phyloP scores from a whole-genome alignment of 2,888 invertebrate genomes.

The Nipponacmea schrenckii region DNA sequence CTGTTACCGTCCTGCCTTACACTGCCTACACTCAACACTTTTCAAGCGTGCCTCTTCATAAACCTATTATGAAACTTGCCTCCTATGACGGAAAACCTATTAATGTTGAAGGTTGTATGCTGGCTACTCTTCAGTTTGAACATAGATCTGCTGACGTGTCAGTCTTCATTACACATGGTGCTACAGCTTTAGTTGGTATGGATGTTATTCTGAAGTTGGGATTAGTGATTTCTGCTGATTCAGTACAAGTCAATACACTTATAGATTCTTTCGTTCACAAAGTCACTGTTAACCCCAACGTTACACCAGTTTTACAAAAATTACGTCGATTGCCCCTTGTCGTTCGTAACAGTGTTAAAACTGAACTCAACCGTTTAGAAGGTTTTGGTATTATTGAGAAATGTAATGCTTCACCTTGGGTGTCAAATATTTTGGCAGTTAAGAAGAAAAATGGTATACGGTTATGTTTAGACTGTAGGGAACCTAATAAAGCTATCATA shows the following conservation, averaged over 20 bases:
- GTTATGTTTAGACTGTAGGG: not conserved
- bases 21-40: too few species aligned
- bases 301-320: not conserved
- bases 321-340: not conserved
- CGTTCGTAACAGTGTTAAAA: not conserved
- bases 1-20: too few species aligned
- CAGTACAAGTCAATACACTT: not conserved
- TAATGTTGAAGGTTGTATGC: not conserved
- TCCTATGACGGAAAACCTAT: not conserved
- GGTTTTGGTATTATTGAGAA: not conserved
- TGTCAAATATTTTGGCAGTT: not conserved
- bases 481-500: not conserved
- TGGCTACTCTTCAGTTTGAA: not conserved
- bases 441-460: not conserved
- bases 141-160: not conserved
- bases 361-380: not conserved
- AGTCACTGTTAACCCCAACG: not conserved
- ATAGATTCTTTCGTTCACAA: not conserved
- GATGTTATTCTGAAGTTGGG: not conserved
- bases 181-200: not conserved
- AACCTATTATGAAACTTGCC: not conserved
- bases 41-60: not conserved
- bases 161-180: not conserved
- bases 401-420: not conserved
- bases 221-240: not conserved